Conservation (phyloP, 2,797 vertebrate species). For the Micrastur ruficollis region DNA sequence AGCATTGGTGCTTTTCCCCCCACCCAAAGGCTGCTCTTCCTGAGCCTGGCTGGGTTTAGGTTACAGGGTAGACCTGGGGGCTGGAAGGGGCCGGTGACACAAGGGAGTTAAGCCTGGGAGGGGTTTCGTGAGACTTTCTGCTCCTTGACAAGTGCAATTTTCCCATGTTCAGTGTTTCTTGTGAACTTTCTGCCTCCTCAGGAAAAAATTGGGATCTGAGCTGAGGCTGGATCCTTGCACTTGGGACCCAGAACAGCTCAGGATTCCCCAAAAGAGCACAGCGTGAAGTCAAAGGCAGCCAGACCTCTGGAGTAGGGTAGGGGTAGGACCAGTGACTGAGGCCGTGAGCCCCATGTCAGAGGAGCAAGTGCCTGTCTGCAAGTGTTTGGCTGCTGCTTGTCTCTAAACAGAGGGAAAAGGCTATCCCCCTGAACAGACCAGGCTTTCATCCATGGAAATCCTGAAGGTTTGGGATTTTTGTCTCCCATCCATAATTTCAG, state of each 20-base stretch:
- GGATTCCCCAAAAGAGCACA: neutral
- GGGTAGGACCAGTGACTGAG: neutral
- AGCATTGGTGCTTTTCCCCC: neutral
- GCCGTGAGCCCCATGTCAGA: neutral
- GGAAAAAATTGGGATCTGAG: neutral
- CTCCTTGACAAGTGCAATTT: neutral
- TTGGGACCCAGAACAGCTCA: neutral
- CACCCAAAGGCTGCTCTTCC: neutral
- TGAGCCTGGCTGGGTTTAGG: neutral
- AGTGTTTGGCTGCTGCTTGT: neutral
- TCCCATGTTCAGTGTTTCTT: neutral
- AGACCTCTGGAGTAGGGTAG: neutral
- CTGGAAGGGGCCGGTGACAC: neutral
- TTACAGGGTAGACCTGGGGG: neutral
- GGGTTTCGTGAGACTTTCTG: neutral
- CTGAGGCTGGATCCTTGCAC: neutral
- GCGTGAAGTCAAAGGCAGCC: neutral
- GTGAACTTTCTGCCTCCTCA: neutral
- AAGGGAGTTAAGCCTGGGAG: neutral
- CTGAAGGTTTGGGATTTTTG: neutral
- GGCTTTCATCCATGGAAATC: neutral
- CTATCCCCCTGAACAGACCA: neutral
- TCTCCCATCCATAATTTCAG: neutral
- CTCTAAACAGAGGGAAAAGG: neutral
- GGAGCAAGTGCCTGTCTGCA: neutral